Percentiles rank a stretch among this genome's conserved stretches.
Evolutionary conservation across 2,113 vertebrate species (phyloP).

Genomic region (Gallinago jamesoni): DNA sequence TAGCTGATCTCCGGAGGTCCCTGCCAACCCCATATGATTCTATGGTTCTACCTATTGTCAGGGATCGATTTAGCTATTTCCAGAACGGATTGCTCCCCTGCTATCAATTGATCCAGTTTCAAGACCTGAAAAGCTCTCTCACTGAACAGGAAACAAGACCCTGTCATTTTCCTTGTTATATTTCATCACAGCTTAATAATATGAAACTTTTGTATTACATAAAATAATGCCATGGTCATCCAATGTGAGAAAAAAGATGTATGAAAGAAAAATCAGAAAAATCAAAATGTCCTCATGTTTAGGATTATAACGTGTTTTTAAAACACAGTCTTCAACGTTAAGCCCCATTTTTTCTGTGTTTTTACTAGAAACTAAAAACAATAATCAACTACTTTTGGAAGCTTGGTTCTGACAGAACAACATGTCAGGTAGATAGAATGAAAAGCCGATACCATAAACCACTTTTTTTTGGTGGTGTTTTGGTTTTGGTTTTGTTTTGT

Average conservation of each 20-base stretch:
- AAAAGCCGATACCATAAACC: not conserved
- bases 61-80: not conserved
- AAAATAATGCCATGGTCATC: not conserved
- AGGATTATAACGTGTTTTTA: not conserved
- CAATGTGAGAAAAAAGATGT: not conserved
- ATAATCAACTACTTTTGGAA: not conserved
- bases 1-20: too few species aligned
- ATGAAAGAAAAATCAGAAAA: not conserved
- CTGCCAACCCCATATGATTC: too few species aligned
- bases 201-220: not conserved
- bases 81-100: not conserved
- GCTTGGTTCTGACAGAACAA: not conserved
- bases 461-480: not conserved
- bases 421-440: not conserved
- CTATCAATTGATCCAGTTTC: not conserved
- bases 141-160: not conserved
- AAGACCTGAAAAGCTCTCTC: not conserved
- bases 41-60: not conserved
- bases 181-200: not conserved
- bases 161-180: not conserved
- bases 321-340: not conserved
- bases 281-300: not conserved
- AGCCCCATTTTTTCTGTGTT: not conserved
- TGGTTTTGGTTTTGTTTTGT: not conserved
- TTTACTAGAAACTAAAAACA: not conserved